Evolutionary conservation across 2,888 invertebrate species (phyloP), one percentile per base, ranked within the genome.

Genomic region (Phyto melanocephala): DNA sequence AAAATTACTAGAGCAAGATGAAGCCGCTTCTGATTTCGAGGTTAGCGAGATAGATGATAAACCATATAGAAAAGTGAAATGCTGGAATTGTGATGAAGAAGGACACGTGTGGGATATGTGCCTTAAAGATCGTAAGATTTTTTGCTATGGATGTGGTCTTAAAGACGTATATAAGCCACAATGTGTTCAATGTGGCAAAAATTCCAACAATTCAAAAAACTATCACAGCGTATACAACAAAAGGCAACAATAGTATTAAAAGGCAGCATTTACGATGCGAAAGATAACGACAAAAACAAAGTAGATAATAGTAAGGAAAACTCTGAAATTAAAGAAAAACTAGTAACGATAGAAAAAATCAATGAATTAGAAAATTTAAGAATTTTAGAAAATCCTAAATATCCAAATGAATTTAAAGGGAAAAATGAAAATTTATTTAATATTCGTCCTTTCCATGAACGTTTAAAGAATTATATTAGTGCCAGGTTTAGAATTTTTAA

Each of bases 11-110:
- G 56, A 10, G 13, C 15, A 42, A n/a, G n/a, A n/a, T n/a, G n/a
- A n/a, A n/a, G n/a, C n/a, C n/a, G n/a, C n/a, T 33, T 8, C 1
- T 17, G 47, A 20, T 1, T 47, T 17, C 17, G 47, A 47, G 17
- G 47, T 47, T 17, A 5, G 17, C 10, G 47, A 5, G 4, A 15
- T 47, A 10, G 15, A 47, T 10, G 24, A 15, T 13, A 42, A 10
- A 10, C 4, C 13, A 4, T 10, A 15, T 1, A 47, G 15, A 17
- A 1, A 10, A 10, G 15, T 22, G 1, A 50, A 20, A 35, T 70
- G 56, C 40, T 56, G 70, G 70, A 70, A 70, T 35, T 70, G 70
- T n/a, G 70, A 15, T 11, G 45, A 33, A 15, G 45, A 24, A 56
- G 70, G 70, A 1, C 70, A 70, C 20, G 20, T 22, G 7, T 70